Conservation (phyloP, 2,888 invertebrate species). For the Pterobdella sp. region DNA sequence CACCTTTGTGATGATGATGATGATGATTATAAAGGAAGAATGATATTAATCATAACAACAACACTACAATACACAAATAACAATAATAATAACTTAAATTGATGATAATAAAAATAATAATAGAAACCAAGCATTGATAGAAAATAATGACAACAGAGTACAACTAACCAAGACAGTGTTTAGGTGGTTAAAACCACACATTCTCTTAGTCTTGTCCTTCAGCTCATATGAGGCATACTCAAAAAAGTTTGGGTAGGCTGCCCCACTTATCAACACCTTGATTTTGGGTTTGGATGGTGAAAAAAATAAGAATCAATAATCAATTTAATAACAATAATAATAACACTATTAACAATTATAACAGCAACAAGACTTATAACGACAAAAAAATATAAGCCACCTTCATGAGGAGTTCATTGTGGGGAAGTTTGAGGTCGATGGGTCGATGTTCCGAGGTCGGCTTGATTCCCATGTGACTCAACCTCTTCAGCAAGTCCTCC, state of each 20-base stretch:
- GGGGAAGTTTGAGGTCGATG: background rate
- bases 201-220: conserved; percentile 59
- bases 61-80: background rate
- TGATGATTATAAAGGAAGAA: background rate
- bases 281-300: no score
- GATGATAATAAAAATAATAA: background rate
- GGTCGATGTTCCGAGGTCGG: background rate
- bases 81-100: background rate
- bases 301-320: background rate
- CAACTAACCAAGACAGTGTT: conserved; percentile 62
- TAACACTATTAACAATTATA: background rate
- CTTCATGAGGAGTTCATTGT: background rate
- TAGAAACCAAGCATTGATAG: background rate
- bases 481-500: conserved; percentile 6
- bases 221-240: conserved; percentile 61
- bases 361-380: background rate
- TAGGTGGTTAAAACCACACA: conserved; percentile 69
- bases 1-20: conserved; percentile 40
- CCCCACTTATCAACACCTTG: conserved; percentile 72
- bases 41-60: background rate
- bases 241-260: conserved; percentile 89
- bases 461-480: background rate
- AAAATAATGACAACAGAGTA: background rate
- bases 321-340: background rate
- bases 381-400: background rate